Conservation (phyloP, 2,888 invertebrate species). For the Conus canariensis region DNA sequence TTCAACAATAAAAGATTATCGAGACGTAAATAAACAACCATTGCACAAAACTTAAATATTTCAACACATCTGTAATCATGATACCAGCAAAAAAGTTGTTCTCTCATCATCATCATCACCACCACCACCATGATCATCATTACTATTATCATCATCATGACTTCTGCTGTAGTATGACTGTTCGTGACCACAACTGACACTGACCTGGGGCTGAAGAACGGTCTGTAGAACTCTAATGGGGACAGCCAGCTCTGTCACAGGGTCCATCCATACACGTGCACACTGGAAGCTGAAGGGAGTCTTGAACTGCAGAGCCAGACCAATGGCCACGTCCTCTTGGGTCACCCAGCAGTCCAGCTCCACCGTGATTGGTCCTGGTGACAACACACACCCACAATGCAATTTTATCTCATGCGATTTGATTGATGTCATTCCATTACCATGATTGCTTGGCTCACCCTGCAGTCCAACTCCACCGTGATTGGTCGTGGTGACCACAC, state of each 20-base stretch:
- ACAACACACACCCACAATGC: too few relatives aligned
- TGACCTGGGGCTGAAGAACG: slow-evolving; percentile 38
- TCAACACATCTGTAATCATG: too few relatives aligned
- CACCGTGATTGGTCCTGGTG: slow-evolving; percentile 67
- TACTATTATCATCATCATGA: neutral
- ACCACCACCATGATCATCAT: neutral
- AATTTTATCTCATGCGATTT: too few relatives aligned
- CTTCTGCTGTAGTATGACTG: too few relatives aligned
- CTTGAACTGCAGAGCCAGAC: slow-evolving; percentile 67
- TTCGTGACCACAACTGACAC: too few relatives aligned
- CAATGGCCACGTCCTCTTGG: slow-evolving; percentile 73
- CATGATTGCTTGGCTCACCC: slow-evolving; percentile 53
- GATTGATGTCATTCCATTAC: too few relatives aligned
- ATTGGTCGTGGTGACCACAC: slow-evolving; percentile 58
- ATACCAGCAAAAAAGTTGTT: too few relatives aligned
- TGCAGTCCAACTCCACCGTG: slow-evolving; percentile 69
- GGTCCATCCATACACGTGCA: slow-evolving; percentile 68
- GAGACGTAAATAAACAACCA: too few relatives aligned
- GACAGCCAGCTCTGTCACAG: slow-evolving; percentile 64
- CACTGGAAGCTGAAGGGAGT: slow-evolving; percentile 71
- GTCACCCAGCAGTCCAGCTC: slow-evolving; percentile 68
- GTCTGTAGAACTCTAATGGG: slow-evolving; percentile 58
- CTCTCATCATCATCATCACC: neutral
- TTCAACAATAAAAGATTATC: too few relatives aligned
- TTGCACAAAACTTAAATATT: too few relatives aligned